Evolutionary conservation across 2,113 vertebrate genomes (phyloP).

Genomic region (Dascyllus trimaculatus): DNA sequence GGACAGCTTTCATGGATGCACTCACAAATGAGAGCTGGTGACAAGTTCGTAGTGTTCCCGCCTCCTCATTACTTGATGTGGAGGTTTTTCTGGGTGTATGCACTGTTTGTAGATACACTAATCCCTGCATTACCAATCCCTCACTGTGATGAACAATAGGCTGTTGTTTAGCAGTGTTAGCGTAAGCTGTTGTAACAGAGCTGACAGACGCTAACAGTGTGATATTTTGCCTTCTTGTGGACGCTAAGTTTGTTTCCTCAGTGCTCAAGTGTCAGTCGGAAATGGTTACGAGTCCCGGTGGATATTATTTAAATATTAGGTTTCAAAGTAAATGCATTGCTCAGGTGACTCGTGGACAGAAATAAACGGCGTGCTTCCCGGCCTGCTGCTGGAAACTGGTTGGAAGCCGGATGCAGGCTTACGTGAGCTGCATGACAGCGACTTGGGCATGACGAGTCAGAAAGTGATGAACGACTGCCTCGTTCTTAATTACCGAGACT

Average conservation of each 20-base stretch:
- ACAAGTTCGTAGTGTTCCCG: too few species aligned
- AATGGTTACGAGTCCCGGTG: not conserved
- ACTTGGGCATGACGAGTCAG: not conserved
- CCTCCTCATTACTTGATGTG: not conserved
- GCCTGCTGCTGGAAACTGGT: not conserved
- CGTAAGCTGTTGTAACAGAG: not conserved
- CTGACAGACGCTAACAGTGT: not conserved
- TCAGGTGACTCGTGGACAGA: not conserved
- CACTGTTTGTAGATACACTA: not conserved
- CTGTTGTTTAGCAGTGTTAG: not conserved
- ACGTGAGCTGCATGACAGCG: slow-evolving; percentile 1
- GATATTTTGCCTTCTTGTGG: not conserved
- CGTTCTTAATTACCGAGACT: slow-evolving; percentile 1
- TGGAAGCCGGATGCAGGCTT: slow-evolving; percentile 6
- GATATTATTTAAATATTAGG: not conserved
- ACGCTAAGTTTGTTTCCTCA: not conserved
- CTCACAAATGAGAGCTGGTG: not conserved
- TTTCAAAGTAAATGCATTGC: not conserved
- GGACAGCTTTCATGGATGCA: not conserved
- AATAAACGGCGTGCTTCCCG: not conserved
- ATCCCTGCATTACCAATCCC: not conserved
- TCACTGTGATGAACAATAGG: not conserved
- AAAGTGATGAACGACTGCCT: slow-evolving; percentile 19
- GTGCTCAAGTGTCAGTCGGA: not conserved
- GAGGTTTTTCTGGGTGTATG: not conserved